Percentiles rank a stretch among this genome's conserved stretches.
Conservation (phyloP, 2,113 vertebrate genomes). For the Phrynocephalus versicolor region DNA sequence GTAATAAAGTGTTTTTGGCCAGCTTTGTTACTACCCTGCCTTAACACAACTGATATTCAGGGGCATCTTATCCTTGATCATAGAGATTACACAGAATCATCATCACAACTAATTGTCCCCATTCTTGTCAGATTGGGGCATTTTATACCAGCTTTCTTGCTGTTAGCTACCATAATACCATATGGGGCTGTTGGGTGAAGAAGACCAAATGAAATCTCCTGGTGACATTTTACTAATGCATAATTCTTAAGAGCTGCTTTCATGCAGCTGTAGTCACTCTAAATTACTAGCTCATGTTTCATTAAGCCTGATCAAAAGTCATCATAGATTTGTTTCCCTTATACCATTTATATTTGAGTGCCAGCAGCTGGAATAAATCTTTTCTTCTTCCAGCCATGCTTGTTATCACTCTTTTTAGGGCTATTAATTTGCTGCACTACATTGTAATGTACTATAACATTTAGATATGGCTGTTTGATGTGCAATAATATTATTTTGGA, state of each 20-base stretch:
- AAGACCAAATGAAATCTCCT: neutral
- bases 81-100: neutral
- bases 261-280: slow-evolving; percentile 10
- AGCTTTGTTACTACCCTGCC: neutral
- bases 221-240: slow-evolving; percentile 35
- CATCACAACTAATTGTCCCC: neutral
- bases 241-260: slow-evolving; percentile 18
- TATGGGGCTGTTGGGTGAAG: neutral
- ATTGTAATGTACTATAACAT: slow-evolving; percentile 61
- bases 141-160: neutral
- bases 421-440: slow-evolving; percentile 56
- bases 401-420: slow-evolving; percentile 44
- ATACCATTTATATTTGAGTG: slow-evolving; percentile 42
- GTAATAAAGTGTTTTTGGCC: neutral
- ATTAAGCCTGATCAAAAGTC: slow-evolving; percentile 39
- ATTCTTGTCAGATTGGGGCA: neutral
- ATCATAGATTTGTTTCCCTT: slow-evolving; percentile 41
- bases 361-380: slow-evolving; percentile 34
- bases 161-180: neutral
- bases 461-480: slow-evolving; percentile 53
- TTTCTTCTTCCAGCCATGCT: slow-evolving; percentile 37
- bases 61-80: neutral
- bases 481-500: slow-evolving; percentile 60
- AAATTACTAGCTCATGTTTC: slow-evolving; percentile 24
- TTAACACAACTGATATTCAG: neutral